Base-by-base conservation (phyloP, 2,113 vertebrate species). In the Centrocercus urophasianus region DNA sequence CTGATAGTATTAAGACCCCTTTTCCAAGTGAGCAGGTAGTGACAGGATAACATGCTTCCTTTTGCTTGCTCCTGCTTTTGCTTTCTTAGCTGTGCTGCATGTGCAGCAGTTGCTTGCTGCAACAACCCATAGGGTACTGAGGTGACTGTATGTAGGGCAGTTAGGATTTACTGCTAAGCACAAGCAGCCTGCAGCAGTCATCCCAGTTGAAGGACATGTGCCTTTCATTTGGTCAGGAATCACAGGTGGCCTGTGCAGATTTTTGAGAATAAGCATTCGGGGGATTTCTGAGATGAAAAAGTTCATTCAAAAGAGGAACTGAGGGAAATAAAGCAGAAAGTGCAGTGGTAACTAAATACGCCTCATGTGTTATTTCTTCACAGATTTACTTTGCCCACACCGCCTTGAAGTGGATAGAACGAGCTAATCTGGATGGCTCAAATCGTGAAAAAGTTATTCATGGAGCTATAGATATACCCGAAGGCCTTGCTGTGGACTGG, bases 401-500 rank as follows among this genome's bases (percentile, higher is more conserved):
- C 1, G 97, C 94, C 71, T 94, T 98, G 95, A 98, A 98, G 86
- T 98, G 97, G 84, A 98, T 99, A 92, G 99, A 99, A 96, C 97
- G 98, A 93, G 97, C 98, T 56, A 97, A 98, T 87, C 43, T 99
- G 95, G 98, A 98, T 38, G 98, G 98, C 63, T 98, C 98, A 59
- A 96, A 97, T 30, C 96, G 98, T 84, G 98, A 98, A 67, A 96
- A 98, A 82, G 76, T 99, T 34, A 90, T 99, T 61, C 95, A 95
- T 24, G 97, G 97, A 76, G 97, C 86, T 69, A 54, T 98, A 61
- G 97, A 97, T 65, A 96, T 61, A 21, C 98, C 98, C 4, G 98
- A 99, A 93, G 98, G 98, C 45, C 97, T 99, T 71, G 97, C 98
- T 6, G 87, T 99, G 38, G 99, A 99, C 96, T 99, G 99, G 98